Evolutionary conservation across 2,797 vertebrate genomes (phyloP), one percentile per base, ranked within the genome.

Genomic region (Chelidonichthys spinosus): DNA sequence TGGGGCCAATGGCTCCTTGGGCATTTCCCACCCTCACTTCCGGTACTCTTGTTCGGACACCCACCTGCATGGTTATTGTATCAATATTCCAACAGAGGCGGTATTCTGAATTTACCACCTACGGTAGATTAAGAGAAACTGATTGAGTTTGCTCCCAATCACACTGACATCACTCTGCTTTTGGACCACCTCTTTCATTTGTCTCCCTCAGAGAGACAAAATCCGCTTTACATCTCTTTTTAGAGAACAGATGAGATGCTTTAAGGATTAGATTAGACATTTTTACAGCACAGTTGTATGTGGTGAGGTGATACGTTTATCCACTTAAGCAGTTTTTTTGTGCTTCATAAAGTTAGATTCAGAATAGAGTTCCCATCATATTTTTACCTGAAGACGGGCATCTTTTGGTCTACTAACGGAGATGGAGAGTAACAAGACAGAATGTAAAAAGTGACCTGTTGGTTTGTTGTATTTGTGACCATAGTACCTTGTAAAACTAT

Each of bases 91-190:
- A 53, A 9, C 18, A 4, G 33, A 60, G 44, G 46, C 65, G 33
- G 61, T 46, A 8, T 32, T 60, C 58, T 52, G 44, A 62, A 63
- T 78, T 69, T 33, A 74, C 65, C 69, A 68, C 66, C 63, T 52
- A 43, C 2, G 1, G 55, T 42, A 54, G 13, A 52, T 69, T 69
- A n/a, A 35, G 33, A 66, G 64, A 63, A 72, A 70, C 44, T 44
- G 36, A 77, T 74, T 71, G 13, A 67, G n/a, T 68, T 62, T 66
- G 52, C 15, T 63, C 55, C 7, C 40, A 53, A 46, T 72, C 64
- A 37, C 55, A 50, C 49, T 53, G 49, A 32, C 63, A 78, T 71
- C 59, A 52, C 44, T 63, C 42, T 50, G 72, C 64, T 44, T 63
- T 42, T 66, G 40, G 36, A 60, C n/a, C 2, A 6, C 33, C 63